Percentiles rank a stretch among this genome's conserved stretches.
phyloP scores from a whole-genome alignment of 2,113 vertebrate genomes.

The Corydoras maculifer region DNA sequence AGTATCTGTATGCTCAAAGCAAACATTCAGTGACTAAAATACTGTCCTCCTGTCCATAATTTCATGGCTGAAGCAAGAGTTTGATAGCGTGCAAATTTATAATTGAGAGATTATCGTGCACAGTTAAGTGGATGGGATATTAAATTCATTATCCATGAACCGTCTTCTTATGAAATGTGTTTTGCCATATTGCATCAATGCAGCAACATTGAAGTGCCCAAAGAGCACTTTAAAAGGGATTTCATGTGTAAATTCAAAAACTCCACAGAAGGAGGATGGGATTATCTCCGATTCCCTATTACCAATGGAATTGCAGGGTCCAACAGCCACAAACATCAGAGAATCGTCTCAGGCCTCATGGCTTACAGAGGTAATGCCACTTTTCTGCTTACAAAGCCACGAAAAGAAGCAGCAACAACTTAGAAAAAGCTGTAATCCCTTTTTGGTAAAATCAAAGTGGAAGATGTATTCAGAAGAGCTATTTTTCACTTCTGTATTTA shows the following conservation, averaged over 20 bases:
- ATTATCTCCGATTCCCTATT: slow-evolving; percentile 41
- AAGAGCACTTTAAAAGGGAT: slow-evolving; percentile 44
- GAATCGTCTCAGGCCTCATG: slow-evolving; percentile 25
- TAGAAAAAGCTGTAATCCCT: slow-evolving; percentile 40
- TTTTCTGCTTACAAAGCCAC: slow-evolving; percentile 35
- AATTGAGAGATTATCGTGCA: slow-evolving; percentile 30
- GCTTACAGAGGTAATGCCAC: slow-evolving; percentile 38
- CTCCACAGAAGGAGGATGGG: slow-evolving; percentile 36
- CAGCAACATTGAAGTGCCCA: slow-evolving; percentile 42
- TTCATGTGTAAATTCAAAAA: slow-evolving; percentile 45
- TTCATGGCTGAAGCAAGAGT: slow-evolving; percentile 19
- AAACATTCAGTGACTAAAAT: slow-evolving; percentile 17
- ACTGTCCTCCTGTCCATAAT: slow-evolving; percentile 24
- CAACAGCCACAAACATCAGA: slow-evolving; percentile 45
- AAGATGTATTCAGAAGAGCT: slow-evolving; percentile 18
- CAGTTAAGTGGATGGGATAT: slow-evolving; percentile 38
- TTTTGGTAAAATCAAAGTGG: slow-evolving; percentile 26
- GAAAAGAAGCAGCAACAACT: slow-evolving; percentile 36
- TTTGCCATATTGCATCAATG: slow-evolving; percentile 28
- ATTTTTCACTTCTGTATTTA: slow-evolving; percentile 32
- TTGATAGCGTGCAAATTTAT: slow-evolving; percentile 36
- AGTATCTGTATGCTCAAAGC: slow-evolving; percentile 13
- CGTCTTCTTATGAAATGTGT: slow-evolving; percentile 26
- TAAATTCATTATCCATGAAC: slow-evolving; percentile 36
- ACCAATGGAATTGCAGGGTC: slow-evolving; percentile 30